Base-by-base conservation (phyloP, 2,113 vertebrate genomes). In the Plotosus lineatus region DNA sequence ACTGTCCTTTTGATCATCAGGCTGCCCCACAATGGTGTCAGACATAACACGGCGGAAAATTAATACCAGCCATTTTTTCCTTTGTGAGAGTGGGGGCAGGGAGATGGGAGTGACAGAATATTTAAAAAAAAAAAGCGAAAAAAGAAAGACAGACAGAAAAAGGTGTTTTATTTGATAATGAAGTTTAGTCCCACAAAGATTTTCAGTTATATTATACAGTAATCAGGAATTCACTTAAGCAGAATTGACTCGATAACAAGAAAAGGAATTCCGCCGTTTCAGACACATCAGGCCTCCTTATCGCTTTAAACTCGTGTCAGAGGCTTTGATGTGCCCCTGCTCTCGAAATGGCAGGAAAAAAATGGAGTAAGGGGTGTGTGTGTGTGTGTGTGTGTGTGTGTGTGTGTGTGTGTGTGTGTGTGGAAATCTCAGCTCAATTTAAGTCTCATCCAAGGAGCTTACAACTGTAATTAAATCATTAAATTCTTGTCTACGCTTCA, bases 401-500 rank as follows among this genome's bases (percentile, higher is more conserved):
- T 63, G 36, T 42, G 68, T 31, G 44, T 28, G 66, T 48, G 42
- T 48, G 68, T 71, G 68, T 48, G 68, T 48, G 66, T 48, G 89
- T 87, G 88, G 88, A 89, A 94, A 95, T 96, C 96, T 97, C 95
- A 97, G 97, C 97, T 99, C 98, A 99, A 98, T 99, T 99, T 98
- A 98, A 98, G 97, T 97, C 96, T 98, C 98, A 98, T 98, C 97
- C 97, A 98, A 99, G 98, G 97, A 98, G 98, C 97, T 99, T 97
- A 99, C 98, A 99, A 98, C 96, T 98, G 96, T 99, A 98, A 99
- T 99, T 99, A 99, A 99, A 99, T 99, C 98, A 99, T 99, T 99
- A 99, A 99, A 99, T 98, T 98, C 96, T 98, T 99, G 98, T 97
- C 95, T 97, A 96, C 94, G 96, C 96, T 97, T 97, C 96, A 96